These are phyloP conservation scores for Nyctibius bracteatus DNA, from an alignment of 2,113 vertebrate species.

Conservation along the genomic window DNA sequence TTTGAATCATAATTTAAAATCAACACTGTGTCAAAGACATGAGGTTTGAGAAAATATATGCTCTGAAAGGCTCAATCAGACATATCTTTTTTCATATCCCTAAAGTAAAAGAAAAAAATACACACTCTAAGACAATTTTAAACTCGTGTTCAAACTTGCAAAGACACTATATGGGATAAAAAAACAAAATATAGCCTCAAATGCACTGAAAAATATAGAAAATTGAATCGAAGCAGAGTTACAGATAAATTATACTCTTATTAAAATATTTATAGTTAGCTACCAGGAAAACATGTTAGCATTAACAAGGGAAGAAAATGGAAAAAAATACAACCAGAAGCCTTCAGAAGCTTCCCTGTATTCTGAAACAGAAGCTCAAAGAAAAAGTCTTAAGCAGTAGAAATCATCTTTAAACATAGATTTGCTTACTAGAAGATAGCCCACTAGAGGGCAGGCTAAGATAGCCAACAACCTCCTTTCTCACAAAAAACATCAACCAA, in stretches of 20 bases:
- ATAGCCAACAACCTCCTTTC: background rate
- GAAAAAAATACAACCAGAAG: background rate
- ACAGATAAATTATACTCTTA: background rate
- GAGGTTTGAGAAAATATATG: background rate
- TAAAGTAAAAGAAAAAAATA: background rate
- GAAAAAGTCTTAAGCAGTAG: background rate
- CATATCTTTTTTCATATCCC: background rate
- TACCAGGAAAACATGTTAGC: background rate
- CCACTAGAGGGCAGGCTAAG: slow-evolving; percentile 66
- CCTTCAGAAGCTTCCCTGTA: background rate
- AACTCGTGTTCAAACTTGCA: background rate
- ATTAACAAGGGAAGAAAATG: background rate
- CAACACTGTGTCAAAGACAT: background rate
- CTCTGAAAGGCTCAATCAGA: background rate
- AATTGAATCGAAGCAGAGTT: background rate
- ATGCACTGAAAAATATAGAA: background rate
- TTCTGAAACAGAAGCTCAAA: background rate
- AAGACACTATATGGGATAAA: background rate
- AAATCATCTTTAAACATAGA: background rate
- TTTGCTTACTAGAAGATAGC: background rate
- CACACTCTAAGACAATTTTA: background rate
- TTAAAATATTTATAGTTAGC: background rate
- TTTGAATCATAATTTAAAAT: background rate
- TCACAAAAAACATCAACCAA: background rate
- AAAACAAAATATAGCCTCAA: background rate